Evolutionary conservation across 2,888 invertebrate species (phyloP).

Genomic region (Holacanthella duospinosa): DNA sequence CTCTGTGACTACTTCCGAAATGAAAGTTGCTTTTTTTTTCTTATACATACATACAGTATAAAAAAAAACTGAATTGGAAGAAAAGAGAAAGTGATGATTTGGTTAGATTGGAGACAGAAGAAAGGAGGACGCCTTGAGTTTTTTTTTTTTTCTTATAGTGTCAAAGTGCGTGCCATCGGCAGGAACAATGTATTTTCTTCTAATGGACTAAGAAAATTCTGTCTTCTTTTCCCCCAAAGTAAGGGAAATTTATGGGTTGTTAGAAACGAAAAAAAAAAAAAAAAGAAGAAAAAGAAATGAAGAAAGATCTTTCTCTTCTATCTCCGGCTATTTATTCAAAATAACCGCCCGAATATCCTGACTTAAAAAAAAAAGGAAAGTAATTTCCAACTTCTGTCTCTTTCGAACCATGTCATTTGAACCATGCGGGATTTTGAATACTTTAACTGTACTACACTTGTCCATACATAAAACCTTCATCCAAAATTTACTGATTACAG

Average conservation of each 20-base stretch:
- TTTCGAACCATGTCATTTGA: not conserved
- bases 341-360: not conserved
- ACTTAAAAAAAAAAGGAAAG: not conserved
- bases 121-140: not conserved
- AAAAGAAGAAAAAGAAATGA: conserved; percentile 11
- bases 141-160: conserved; percentile 4
- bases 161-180: conserved; percentile 10
- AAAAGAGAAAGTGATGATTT: not conserved
- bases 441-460: not conserved
- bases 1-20: no score
- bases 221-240: not conserved
- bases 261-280: conserved; percentile 6
- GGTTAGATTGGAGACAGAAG: conserved; percentile 1
- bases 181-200: not conserved
- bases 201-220: conserved; percentile 15
- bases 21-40: no score
- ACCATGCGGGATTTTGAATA: not conserved
- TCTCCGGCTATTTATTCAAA: conserved; percentile 7
- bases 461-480: not conserved
- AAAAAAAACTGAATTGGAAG: not conserved
- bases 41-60: no score
- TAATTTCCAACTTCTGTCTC: conserved; percentile 8
- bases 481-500: no score
- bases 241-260: conserved; percentile 1
- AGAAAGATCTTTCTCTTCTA: conserved; percentile 13